Evolutionary conservation across 1,140 invertebrate genomes (phyloP), one percentile per base, ranked within the genome.

Genomic region (Paralvinella palmiformis): DNA sequence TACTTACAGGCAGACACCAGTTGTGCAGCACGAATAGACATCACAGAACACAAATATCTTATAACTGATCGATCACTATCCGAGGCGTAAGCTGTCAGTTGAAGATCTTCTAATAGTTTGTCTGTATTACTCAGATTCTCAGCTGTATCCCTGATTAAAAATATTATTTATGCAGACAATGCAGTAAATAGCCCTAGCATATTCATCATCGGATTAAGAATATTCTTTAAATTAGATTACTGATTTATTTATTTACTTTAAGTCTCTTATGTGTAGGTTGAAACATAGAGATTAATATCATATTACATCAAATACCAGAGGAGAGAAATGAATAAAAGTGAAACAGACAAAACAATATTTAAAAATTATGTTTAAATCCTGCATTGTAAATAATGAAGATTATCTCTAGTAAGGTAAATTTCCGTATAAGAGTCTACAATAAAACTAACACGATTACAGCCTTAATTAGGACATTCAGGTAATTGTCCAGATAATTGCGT

Each of bases 11-110:
- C 90, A 13, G 92, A 92, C 10, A 91, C 90, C 27, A 99, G 81
- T 79, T 94, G 88, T 3, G 96, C 96, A 1, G 95, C 95, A 68
- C 96, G 85, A 65, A 87, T 84, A 48, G 93, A 93, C 15, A 99
- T 88, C 57, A 91, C 85, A 69, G 94, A 90, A 79, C 94, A 97
- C 37, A 96, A 88, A 79, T 92, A 91, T 64, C 89, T 85, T 1
- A 97, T 86, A 67, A 90, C 89, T 58, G 88, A 86, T 74, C 92
- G 91, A 79, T 97, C 94, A 66, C 90, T 87, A 63, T 94, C 89
- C 0, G 86, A 86, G 0, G 88, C 88, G 5, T 61, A 2, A 75
- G 88, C 86, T 29, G 85, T 84, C 37, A 93, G 72, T 59, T 87
- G 87, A 5, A 98, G 82, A 78, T 94, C 88, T 63, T 90, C 88